These are phyloP conservation scores for Aphyosemion australe DNA, from an alignment of 2,113 vertebrate species.

Conservation along the genomic window DNA sequence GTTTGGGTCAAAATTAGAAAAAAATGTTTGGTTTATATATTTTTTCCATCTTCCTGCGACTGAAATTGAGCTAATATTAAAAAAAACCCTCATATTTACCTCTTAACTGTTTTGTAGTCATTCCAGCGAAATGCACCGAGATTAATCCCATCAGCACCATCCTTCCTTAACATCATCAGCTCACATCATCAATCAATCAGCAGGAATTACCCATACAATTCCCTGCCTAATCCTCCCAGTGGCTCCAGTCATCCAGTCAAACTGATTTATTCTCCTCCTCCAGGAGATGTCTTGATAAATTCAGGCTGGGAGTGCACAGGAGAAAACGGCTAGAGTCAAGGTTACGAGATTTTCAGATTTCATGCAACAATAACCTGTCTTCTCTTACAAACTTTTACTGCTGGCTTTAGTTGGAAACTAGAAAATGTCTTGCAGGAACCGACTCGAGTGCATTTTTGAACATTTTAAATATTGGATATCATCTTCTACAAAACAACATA, in stretches of 20 bases:
- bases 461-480: not conserved
- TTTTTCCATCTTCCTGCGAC: too few relatives aligned
- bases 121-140: not conserved
- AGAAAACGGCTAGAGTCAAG: not conserved
- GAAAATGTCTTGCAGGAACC: not conserved
- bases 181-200: not conserved
- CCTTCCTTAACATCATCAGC: not conserved
- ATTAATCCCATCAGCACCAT: not conserved
- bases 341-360: not conserved
- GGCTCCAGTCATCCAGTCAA: conserved; percentile 1
- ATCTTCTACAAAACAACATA: not conserved
- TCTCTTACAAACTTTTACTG: not conserved
- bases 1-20: too few relatives aligned
- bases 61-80: too few relatives aligned
- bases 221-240: not conserved
- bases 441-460: not conserved
- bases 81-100: not conserved
- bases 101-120: not conserved
- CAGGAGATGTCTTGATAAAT: not conserved
- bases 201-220: not conserved
- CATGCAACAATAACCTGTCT: not conserved
- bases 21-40: too few relatives aligned
- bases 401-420: not conserved
- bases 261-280: not conserved
- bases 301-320: not conserved